Evolutionary conservation across 2,888 invertebrate genomes (phyloP), one percentile per base, ranked within the genome.

Genomic region (Cistogaster globosa): DNA sequence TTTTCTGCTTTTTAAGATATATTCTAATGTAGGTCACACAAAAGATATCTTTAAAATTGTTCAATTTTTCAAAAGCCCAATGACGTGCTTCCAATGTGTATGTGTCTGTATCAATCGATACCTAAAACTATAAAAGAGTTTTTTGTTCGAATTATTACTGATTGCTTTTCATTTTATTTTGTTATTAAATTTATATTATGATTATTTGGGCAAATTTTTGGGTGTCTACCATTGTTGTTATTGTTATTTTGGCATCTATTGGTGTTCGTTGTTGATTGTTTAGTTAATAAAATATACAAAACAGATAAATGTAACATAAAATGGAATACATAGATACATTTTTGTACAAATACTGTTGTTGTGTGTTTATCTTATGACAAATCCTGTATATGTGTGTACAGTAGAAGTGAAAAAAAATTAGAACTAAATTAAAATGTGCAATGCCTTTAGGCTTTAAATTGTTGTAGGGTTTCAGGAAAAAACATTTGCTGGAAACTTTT

Each of bases 261-360:
- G 14, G 55, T 32, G 32, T 32, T 32, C 6, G 7, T 42, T 42
- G 45, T 48, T 48, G 63, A 75, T 75, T 75, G 75, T 81, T 75
- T 58, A 71, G 58, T 65, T 82, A 71, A 63, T 65, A 76, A 53
- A 69, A 58, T 18, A 38, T 36, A n/a, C 45, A 55, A 20, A 16
- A 53, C 14, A 36, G 18, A 42, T 75, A 55, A 26, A 36, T 26
- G 11, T 22, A 60, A 60, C 5, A 11, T 5, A 60, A 18, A 26
- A 38, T 60, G 11, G n/a, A 18, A 67, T 36, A 26, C n/a, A 48
- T 36, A 18, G 14, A 20, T 26, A 53, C 2, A 18, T 48, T 48
- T 48, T 48, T 48, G 45, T 9, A 16, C 16, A 18, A 60, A 38
- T 60, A n/a, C 2, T 48, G 3, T 16, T 38, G 7, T 38, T 42